These are phyloP conservation scores for Astur gentilis DNA, from an alignment of 2,113 vertebrate genomes.

Conservation along the genomic window DNA sequence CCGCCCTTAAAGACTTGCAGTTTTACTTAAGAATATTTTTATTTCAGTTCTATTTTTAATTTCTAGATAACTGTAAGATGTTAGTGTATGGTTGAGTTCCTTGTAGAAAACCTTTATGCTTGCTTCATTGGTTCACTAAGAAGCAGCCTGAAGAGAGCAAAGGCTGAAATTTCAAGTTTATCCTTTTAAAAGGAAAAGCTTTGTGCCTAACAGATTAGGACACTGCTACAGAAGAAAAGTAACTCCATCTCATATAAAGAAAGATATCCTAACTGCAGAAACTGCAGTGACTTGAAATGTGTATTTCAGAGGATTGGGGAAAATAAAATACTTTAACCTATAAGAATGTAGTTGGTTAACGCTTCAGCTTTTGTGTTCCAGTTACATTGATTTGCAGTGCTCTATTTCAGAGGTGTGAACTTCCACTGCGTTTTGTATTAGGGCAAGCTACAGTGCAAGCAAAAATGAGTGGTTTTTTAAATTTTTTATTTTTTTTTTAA, in stretches of 20 bases:
- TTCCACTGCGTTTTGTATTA: not conserved
- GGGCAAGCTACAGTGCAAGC: not conserved
- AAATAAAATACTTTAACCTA: not conserved
- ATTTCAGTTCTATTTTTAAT: not conserved
- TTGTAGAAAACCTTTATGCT: not conserved
- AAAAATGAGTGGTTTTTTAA: not conserved
- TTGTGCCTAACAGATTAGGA: not conserved
- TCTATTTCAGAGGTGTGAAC: not conserved
- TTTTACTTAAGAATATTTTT: not conserved
- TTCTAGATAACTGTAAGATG: not conserved
- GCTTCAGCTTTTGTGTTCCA: not conserved
- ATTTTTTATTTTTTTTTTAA: too few relatives aligned
- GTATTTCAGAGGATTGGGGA: not conserved
- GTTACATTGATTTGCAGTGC: not conserved
- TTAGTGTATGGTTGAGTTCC: not conserved
- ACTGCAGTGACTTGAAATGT: not conserved
- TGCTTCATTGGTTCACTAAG: not conserved
- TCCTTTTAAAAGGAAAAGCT: not conserved
- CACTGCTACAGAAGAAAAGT: not conserved
- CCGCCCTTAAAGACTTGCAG: not conserved
- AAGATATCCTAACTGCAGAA: not conserved
- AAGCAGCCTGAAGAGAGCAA: not conserved
- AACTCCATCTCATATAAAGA: not conserved
- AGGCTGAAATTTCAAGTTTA: not conserved
- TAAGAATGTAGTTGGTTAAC: not conserved